phyloP scores from a whole-genome alignment of 2,888 invertebrate species.

The Meghimatium bilineatum region DNA sequence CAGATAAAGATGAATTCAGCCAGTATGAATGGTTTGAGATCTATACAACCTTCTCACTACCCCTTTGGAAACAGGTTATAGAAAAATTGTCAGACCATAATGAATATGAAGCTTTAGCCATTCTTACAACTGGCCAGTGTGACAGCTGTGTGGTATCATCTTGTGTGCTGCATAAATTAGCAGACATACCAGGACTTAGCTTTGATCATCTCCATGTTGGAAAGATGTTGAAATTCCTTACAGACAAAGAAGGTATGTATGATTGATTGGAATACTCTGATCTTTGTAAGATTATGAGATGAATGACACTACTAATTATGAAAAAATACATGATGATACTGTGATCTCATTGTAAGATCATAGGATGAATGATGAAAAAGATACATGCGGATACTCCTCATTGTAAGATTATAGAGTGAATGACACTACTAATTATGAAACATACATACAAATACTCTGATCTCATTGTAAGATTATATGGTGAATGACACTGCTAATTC shows the following conservation, averaged over 20 bases:
- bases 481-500: too few relatives aligned
- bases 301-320: too few relatives aligned
- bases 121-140: slow-evolving; percentile 33
- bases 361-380: too few relatives aligned
- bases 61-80: slow-evolving; percentile 3
- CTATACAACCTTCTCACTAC: neutral
- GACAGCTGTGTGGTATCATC: neutral
- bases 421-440: too few relatives aligned
- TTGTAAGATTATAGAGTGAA: too few relatives aligned
- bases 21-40: neutral
- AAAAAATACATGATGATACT: too few relatives aligned
- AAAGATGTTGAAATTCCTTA: slow-evolving; percentile 32
- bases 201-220: slow-evolving; percentile 37
- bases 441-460: too few relatives aligned
- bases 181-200: slow-evolving; percentile 25
- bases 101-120: slow-evolving; percentile 35
- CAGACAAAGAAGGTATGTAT: slow-evolving; percentile 36
- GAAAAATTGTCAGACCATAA: slow-evolving; percentile 6
- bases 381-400: too few relatives aligned
- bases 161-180: slow-evolving; percentile 23
- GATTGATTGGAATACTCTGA: too few relatives aligned
- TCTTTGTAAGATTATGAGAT: too few relatives aligned
- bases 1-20: slow-evolving; percentile 18
- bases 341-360: too few relatives aligned
- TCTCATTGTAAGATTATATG: too few relatives aligned